phyloP scores from a whole-genome alignment of 2,113 vertebrate species.

The Chamaetylas fuelleborni region DNA sequence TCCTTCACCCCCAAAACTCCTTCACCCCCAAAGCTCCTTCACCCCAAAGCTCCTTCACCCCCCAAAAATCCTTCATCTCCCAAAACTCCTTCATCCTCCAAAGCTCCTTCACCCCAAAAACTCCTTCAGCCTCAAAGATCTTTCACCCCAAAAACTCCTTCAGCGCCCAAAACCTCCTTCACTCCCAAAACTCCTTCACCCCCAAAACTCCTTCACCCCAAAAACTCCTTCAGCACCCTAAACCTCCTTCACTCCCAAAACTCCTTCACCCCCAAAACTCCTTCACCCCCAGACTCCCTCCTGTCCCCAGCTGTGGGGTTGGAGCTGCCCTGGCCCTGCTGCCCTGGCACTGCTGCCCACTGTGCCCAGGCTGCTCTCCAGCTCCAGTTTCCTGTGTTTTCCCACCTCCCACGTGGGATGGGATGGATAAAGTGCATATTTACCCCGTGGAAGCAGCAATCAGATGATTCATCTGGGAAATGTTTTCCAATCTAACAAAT shows the following conservation, averaged over 20 bases:
- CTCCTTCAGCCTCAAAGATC: not conserved
- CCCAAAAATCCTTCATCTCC: too few relatives aligned
- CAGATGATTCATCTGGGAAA: not conserved
- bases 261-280: not conserved
- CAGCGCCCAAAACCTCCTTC: not conserved
- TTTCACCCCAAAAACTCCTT: too few relatives aligned
- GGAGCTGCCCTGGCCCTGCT: too few relatives aligned
- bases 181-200: not conserved
- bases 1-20: too few relatives aligned
- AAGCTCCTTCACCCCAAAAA: not conserved
- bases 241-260: not conserved
- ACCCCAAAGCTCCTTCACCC: not conserved
- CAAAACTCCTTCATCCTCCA: not conserved
- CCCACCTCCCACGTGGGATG: accelerated
- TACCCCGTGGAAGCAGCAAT: not conserved
- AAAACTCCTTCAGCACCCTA: too few relatives aligned
- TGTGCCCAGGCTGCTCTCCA: too few relatives aligned
- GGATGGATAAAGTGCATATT: accelerated
- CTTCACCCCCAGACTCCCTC: too few relatives aligned
- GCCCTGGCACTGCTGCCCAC: too few relatives aligned
- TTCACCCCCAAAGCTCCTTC: not conserved
- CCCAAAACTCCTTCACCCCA: too few relatives aligned
- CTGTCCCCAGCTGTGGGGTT: not conserved
- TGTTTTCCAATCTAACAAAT: not conserved
- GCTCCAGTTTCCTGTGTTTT: accelerated